phyloP scores from a whole-genome alignment of 2,797 vertebrate genomes.

The Darevskia nairensis region DNA sequence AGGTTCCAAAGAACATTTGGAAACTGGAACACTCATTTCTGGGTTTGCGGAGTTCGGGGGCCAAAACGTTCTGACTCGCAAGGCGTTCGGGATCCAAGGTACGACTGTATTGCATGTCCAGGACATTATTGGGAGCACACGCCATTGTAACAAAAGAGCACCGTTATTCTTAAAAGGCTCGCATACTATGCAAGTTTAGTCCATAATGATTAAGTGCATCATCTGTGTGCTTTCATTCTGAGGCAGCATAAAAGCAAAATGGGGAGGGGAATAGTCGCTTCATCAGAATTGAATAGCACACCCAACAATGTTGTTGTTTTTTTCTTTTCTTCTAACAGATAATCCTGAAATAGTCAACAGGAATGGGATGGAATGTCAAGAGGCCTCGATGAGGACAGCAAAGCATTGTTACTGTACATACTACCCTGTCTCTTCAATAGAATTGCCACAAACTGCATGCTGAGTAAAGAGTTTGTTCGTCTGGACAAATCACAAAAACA shows the following conservation, averaged over 20 bases:
- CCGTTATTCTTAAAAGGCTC: neutral
- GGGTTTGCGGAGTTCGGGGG: no score
- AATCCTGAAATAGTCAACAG: conserved; percentile 96
- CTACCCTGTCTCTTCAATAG: conserved; percentile 91
- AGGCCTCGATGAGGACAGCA: conserved; percentile 89
- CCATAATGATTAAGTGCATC: fast-evolving
- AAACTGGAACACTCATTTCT: no score
- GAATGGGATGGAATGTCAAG: conserved; percentile 87
- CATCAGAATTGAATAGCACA: conserved; percentile 16
- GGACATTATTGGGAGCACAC: no score
- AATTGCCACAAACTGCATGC: conserved; percentile 99
- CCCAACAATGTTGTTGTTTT: neutral
- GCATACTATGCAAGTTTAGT: neutral
- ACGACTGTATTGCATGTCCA: neutral
- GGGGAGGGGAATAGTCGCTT: neutral
- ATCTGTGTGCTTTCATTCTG: neutral
- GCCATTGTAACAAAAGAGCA: neutral
- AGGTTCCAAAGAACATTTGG: no score
- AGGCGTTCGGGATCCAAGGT: no score
- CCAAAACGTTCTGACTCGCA: no score
- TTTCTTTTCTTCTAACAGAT: conserved; percentile 87
- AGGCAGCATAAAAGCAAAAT: neutral
- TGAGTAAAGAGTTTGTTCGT: conserved; percentile 87
- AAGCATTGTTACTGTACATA: conserved; percentile 98
- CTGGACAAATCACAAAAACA: conserved; percentile 83